Base-by-base conservation (phyloP, 2,797 vertebrate species). In the Oceanodroma leucorhoa region DNA sequence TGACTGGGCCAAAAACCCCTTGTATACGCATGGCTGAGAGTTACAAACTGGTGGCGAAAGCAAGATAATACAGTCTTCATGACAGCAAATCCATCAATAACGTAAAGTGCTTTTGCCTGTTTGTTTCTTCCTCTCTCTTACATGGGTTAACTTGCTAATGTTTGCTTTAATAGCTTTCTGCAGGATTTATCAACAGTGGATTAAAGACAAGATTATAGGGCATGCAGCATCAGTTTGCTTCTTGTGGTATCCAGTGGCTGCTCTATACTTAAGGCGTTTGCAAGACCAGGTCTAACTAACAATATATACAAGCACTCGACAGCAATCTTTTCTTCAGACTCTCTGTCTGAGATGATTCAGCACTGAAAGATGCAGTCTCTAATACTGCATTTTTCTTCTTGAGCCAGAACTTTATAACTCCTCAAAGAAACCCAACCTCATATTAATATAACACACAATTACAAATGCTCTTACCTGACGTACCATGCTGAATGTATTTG, bases 311-410 rank as follows among this genome's bases (percentile, higher is more conserved):
- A 76, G 36, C 18, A 11, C 46, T 86, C 3, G 2, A 81, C 34
- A 82, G 27, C 70, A 87, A 29, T 79, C 46, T 84, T 81, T 72
- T 34, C 58, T 87, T 95, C 73, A 89, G 80, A 76, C 66, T 92
- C 22, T 58, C 62, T 69, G 70, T 81, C 81, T 83, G 77, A 86
- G 70, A 48, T 90, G 90, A 90, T 82, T 96, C 95, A 95, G 66
- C 86, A 60, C 62, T 76, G 64, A 70, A 89, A 89, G 83, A 94
- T 82, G 69, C 65, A 53, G 57, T 43, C 76, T 94, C 23, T 55
- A 83, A 41, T 45, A 57, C 41, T 60, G 26, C n/a, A 46, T 90
- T 94, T 94, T 90, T 79, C 54, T 94, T 86, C 58, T 67, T 82
- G 66, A 93, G 80, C 43, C 81, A 89, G 62, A 93, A 82, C 87